phyloP scores from a whole-genome alignment of 2,888 invertebrate genomes.

The Eilema sororculum region DNA sequence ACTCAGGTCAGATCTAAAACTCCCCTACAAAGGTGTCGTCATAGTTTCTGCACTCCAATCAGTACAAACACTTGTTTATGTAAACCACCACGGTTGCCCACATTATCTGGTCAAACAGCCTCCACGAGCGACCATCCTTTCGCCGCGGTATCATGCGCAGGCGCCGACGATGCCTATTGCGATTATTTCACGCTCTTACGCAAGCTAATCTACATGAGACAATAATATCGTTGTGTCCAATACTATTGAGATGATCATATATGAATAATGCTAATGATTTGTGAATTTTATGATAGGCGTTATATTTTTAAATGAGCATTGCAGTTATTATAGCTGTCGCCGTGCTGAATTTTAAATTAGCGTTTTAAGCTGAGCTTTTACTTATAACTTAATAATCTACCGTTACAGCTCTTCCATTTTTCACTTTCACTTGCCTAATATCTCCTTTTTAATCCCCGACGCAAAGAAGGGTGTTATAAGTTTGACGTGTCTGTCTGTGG shows the following conservation, averaged over 20 bases:
- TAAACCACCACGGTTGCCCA: conserved; percentile 28
- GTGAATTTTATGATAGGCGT: not conserved
- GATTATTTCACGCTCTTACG: conserved; percentile 51
- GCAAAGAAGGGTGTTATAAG: too few relatives aligned
- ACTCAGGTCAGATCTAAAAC: not conserved
- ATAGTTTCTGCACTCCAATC: not conserved
- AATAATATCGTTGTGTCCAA: conserved; percentile 52
- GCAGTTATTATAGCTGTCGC: not conserved
- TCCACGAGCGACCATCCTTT: conserved; percentile 42
- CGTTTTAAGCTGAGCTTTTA: not conserved
- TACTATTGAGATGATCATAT: conserved; percentile 19
- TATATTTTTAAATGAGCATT: not conserved
- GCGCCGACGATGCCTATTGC: conserved; percentile 24
- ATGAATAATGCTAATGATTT: conserved; percentile 2
- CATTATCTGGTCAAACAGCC: conserved; percentile 38
- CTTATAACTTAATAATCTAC: not conserved
- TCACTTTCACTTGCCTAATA: not conserved
- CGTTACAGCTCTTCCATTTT: not conserved
- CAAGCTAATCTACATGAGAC: conserved; percentile 63
- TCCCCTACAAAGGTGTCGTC: not conserved
- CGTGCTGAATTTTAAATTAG: not conserved
- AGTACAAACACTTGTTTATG: conserved; percentile 26
- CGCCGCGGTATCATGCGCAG: conserved; percentile 34
- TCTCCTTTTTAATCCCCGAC: not conserved
- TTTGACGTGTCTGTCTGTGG: too few relatives aligned